Evolutionary conservation across 2,797 vertebrate species (phyloP).

Genomic region (Borostomias antarcticus): DNA sequence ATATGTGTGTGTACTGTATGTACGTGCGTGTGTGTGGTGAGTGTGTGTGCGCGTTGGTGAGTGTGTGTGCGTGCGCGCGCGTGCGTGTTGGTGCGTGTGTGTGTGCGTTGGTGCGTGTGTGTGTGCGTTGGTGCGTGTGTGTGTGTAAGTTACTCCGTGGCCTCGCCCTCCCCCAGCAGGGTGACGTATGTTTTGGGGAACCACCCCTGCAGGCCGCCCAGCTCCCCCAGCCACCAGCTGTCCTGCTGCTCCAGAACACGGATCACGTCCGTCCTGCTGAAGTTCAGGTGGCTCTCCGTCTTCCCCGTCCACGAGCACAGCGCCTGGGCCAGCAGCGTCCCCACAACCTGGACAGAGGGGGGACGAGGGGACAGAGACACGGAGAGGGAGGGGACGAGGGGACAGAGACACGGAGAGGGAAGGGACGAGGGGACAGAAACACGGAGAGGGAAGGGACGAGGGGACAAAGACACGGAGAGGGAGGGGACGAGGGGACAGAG

Average conservation of each 20-base stretch:
- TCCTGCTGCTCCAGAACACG: slow-evolving; percentile 95
- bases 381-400: background rate
- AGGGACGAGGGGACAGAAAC: background rate
- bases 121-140: background rate
- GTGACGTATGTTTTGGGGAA: slow-evolving; percentile 93
- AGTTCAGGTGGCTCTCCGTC: slow-evolving; percentile 96
- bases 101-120: background rate
- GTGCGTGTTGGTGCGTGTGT: background rate
- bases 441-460: background rate
- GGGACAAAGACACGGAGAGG: background rate
- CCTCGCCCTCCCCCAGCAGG: slow-evolving; percentile 78
- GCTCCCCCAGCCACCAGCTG: slow-evolving; percentile 97
- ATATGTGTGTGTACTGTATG: too few relatives aligned
- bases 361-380: background rate
- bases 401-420: background rate
- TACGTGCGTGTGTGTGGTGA: background rate
- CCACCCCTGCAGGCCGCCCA: slow-evolving; percentile 89
- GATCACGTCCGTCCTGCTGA: slow-evolving; percentile 93
- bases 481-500: background rate
- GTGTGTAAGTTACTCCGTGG: slow-evolving; percentile 57
- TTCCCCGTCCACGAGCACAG: slow-evolving; percentile 96
- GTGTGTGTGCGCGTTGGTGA: background rate
- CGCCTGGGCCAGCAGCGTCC: slow-evolving; percentile 87
- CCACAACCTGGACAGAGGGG: slow-evolving; percentile 64
- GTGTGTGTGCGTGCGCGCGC: too few relatives aligned